Evolutionary conservation across 2,888 invertebrate genomes (phyloP), one percentile per base, ranked within the genome.

Genomic region (Meteorus cinctellus): DNA sequence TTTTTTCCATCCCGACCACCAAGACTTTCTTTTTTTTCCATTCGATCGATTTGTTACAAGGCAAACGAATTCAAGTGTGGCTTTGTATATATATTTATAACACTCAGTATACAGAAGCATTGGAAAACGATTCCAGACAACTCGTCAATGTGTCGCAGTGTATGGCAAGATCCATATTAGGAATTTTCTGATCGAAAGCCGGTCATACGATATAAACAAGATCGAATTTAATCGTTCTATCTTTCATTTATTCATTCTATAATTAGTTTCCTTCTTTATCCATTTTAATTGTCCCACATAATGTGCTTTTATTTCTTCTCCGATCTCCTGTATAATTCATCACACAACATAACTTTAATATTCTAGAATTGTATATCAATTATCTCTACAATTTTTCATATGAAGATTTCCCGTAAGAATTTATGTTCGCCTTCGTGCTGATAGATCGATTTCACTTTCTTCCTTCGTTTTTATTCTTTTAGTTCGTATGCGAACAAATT

Each of bases 101-200:
- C 41, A 41, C 10, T 19, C 2, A 1, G 19, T 24, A 8, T 24
- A n/a, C 3, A n/a, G 16, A 48, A n/a, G n/a, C n/a, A 55, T 55
- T 55, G 55, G 19, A 55, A 55, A 55, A 19, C 24, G 55, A 55
- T 24, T n/a, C 19, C 8, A 19, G 55, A 19, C 55, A 55, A 55
- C 55, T 55, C 55, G 55, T 55, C 55, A 55, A 55, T 19, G 19
- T 55, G 19, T 55, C 19, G 19, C 6, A 19, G 55, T 8, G 19
- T 8, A 55, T 55, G 55, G n/a, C 55, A 55, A 55, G 24, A 55
- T 24, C 55, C 55, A 55, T 55, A 19, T 55, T 55, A 19, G 55
- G 55, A 55, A 55, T 24, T 55, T 55, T 1, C n/a, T 19, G 55
- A 55, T 55, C 19, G 55, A 55, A 55, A 55, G 55, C 55, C 55